Evolutionary conservation across 2,888 invertebrate genomes (phyloP), one percentile per base, ranked within the genome.

Genomic region (Osmoderma eremita): DNA sequence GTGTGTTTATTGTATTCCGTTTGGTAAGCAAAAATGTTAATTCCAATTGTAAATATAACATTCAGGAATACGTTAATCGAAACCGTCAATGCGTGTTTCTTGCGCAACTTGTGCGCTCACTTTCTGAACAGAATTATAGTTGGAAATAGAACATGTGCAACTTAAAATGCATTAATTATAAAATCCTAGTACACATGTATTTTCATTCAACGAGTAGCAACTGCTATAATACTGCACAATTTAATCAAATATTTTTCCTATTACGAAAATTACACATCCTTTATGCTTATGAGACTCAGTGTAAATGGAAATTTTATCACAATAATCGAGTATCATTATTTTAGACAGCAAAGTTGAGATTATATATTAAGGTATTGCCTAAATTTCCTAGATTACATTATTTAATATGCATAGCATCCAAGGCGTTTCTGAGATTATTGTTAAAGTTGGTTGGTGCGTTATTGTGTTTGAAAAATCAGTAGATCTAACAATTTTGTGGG

Each of bases 291-390:
- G 66, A 64, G 62, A 63, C 65, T 70, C 67, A 71, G 67, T 65
- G 69, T 72, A 71, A 67, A 71, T 66, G 73, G 75, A 74, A 76
- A 64, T 65, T 69, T 67, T 81, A 81, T 81, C 81, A 81, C 81
- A 81, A 76, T 75, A 79, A 76, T 78, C 78, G 79, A 81, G 81
- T 80, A 80, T 81, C 73, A 70, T 72, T 69, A 64, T 63, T 54
- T 36, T 6, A 48, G 61, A 66, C 72, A 75, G 73, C 73, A 73
- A n/a, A 73, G 75, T 74, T 71, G 75, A 75, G 73, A 75, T 73
- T n/a, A n/a, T 75, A 67, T 72, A 58, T 45, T 58, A 53, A 53
- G 12, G 1, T 17, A 58, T 12, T 63, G n/a, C n/a, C n/a, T n/a
- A n/a, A 65, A 63, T 66, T n/a, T n/a, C n/a, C 30, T 30, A 30